A percentile compares a stretch with the other conserved stretches of the same genome.
Evolutionary conservation across 2,797 vertebrate species (phyloP).

Genomic region (Dermochelys coriacea): DNA sequence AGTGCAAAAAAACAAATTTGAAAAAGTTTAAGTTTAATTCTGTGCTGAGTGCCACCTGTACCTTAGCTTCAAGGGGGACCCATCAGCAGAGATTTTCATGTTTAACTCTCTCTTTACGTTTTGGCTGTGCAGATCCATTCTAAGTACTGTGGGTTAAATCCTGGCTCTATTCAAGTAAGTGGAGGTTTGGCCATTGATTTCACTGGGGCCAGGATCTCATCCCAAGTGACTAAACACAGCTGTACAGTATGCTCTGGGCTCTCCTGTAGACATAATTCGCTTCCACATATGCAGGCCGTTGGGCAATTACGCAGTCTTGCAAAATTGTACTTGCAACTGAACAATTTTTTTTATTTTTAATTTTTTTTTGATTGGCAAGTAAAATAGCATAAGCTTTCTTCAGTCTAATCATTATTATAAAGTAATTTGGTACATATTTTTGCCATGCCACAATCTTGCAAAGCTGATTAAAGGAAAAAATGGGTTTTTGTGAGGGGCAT

Average conservation of each 20-base stretch:
- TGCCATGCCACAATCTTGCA: not conserved
- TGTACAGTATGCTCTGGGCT: constrained; percentile 2
- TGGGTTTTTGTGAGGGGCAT: not conserved
- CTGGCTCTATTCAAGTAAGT: not conserved
- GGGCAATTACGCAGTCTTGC: not conserved
- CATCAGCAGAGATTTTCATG: not conserved
- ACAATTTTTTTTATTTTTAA: constrained; percentile 28
- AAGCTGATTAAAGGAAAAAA: not conserved
- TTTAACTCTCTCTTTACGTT: not conserved
- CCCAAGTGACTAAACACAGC: not conserved
- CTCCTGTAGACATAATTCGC: not conserved
- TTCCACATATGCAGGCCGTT: not conserved
- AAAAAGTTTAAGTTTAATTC: not conserved
- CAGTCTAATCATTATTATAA: not conserved
- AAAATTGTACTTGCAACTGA: not conserved
- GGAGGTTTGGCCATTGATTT: constrained; percentile 21
- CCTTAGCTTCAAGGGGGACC: not conserved
- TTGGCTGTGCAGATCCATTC: not conserved
- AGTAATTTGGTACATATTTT: not conserved
- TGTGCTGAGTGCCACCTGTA: not conserved
- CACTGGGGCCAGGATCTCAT: not conserved
- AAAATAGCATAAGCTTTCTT: not conserved
- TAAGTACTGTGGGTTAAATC: constrained; percentile 9
- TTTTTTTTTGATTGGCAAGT: not conserved
- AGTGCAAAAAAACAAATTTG: not conserved